Evolutionary conservation across 2,797 vertebrate species (phyloP).

Genomic region (Clarias fuscus): DNA sequence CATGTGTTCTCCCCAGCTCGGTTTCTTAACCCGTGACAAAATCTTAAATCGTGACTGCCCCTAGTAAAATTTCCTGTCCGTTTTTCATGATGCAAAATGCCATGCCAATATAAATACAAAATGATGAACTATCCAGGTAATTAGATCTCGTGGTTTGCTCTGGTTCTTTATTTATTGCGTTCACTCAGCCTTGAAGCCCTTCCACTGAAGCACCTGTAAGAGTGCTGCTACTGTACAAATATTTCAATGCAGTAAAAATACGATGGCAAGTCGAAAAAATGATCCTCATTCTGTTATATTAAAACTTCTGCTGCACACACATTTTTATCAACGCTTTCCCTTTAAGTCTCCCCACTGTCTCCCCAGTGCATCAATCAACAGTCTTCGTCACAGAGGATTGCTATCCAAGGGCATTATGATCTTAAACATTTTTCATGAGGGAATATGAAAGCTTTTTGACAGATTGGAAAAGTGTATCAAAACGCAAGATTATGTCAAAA

Average conservation of each 20-base stretch:
- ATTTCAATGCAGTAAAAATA: neutral
- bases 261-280: neutral
- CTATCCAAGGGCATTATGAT: no score
- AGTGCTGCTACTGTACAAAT: neutral
- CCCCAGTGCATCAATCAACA: no score
- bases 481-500: no score
- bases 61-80: slow-evolving; percentile 6
- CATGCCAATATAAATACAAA: neutral
- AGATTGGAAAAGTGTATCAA: no score
- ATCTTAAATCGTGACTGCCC: slow-evolving; percentile 4
- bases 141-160: neutral
- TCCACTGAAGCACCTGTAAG: neutral
- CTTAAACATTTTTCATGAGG: no score
- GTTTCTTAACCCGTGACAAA: neutral
- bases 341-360: no score
- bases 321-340: no score
- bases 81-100: neutral
- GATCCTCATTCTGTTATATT: no score
- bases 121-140: neutral
- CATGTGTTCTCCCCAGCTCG: slow-evolving; percentile 4
- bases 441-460: no score
- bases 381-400: no score
- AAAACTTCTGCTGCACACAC: no score
- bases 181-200: neutral
- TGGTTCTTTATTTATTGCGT: neutral